These are phyloP conservation scores for Pampusana beccarii DNA, from an alignment of 2,113 vertebrate genomes.

Conservation along the genomic window DNA sequence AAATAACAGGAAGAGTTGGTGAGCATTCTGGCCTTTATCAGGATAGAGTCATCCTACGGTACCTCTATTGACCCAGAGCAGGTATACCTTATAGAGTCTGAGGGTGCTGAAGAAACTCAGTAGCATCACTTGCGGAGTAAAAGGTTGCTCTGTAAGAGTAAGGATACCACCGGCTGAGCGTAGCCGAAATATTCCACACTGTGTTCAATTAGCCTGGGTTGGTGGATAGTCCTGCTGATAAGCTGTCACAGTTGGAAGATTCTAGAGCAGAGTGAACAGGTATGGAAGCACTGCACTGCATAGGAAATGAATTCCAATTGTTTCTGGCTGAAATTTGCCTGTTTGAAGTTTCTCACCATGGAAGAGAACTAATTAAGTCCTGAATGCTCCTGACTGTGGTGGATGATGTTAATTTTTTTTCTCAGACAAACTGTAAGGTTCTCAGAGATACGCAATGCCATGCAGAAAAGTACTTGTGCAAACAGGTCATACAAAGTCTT, in stretches of 20 bases:
- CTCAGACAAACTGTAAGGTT: background rate
- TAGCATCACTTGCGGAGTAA: background rate
- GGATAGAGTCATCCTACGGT: background rate
- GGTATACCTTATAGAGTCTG: background rate
- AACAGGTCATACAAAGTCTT: background rate
- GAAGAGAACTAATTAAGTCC: constrained; percentile 2
- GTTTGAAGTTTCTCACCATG: background rate
- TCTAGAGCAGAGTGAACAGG: background rate
- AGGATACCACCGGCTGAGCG: background rate
- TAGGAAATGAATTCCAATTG: background rate
- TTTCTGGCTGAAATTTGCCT: background rate
- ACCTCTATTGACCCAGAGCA: background rate
- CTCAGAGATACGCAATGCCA: background rate
- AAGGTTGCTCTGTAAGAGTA: background rate
- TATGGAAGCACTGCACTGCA: background rate
- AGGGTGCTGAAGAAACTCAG: background rate
- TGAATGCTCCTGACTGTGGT: background rate
- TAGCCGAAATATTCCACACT: background rate
- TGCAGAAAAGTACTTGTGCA: background rate
- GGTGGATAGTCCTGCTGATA: background rate
- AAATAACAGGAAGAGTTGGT: background rate
- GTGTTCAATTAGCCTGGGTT: background rate
- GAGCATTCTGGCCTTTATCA: background rate
- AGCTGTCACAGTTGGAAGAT: background rate
- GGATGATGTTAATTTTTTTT: background rate